A percentile compares a stretch with the other conserved stretches of the same genome.
phyloP scores from a whole-genome alignment of 1,140 invertebrate genomes.

The Brachionus plicatilis region DNA sequence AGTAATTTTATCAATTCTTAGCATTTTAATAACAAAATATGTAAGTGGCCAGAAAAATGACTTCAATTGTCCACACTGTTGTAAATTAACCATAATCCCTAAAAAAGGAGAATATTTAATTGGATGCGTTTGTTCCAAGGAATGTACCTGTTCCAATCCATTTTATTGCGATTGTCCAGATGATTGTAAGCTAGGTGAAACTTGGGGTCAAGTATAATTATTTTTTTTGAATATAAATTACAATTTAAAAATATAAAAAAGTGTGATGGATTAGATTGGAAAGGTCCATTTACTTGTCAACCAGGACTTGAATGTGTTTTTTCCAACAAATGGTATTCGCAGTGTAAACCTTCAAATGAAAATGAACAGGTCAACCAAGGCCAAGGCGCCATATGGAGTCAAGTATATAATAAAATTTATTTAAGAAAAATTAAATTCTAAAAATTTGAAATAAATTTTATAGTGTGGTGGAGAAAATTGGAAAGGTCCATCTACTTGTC shows the following conservation, averaged over 20 bases:
- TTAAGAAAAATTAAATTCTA: too few relatives aligned
- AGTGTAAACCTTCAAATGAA: not conserved
- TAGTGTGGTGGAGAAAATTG: not conserved
- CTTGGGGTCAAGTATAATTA: not conserved
- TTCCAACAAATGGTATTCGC: not conserved
- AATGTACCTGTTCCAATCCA: not conserved
- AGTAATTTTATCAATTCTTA: not conserved
- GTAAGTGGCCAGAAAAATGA: not conserved
- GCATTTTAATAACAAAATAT: not conserved
- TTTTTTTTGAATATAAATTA: too few relatives aligned
- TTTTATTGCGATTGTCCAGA: not conserved
- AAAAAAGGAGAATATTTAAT: not conserved
- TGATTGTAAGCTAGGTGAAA: not conserved
- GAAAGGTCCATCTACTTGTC: not conserved
- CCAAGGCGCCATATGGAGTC: not conserved
- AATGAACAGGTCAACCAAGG: not conserved
- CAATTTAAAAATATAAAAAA: not conserved
- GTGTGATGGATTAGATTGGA: not conserved
- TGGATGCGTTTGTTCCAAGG: not conserved
- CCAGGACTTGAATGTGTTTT: not conserved
- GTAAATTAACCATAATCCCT: not conserved
- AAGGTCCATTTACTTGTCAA: not conserved
- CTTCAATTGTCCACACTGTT: not conserved
- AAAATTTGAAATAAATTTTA: too few relatives aligned
- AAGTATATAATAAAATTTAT: not conserved